Evolutionary conservation across 1,140 invertebrate species (phyloP).

Genomic region (Dendroctonus ponderosae): DNA sequence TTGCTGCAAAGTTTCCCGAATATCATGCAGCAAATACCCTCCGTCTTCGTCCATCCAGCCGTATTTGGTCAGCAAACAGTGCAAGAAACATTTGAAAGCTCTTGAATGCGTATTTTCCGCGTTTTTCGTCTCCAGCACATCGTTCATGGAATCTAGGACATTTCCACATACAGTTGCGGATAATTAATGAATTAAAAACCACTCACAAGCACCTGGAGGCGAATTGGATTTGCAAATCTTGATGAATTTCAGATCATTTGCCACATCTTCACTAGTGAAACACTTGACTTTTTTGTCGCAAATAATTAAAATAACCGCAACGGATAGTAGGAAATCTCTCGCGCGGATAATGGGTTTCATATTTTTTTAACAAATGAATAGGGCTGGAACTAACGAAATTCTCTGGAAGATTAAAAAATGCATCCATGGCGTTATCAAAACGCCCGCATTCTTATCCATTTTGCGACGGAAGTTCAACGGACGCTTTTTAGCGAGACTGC

Average conservation of each 20-base stretch:
- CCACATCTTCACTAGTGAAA: conserved; percentile 32
- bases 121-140: conserved; percentile 41
- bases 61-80: conserved; percentile 43
- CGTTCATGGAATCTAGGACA: conserved; percentile 40
- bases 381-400: no score
- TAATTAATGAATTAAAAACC: conserved; percentile 1
- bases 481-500: no score
- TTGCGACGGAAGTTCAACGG: no score
- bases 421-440: no score
- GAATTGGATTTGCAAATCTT: conserved; percentile 42
- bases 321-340: no score
- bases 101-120: conserved; percentile 28
- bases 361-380: no score
- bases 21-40: conserved; percentile 41
- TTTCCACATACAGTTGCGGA: not conserved
- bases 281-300: not conserved
- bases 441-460: no score
- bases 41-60: conserved; percentile 46
- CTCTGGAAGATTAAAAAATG: no score
- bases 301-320: conserved; percentile 1
- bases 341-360: no score
- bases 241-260: conserved; percentile 41
- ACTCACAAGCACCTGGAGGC: conserved; percentile 42
- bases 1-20: conserved; percentile 38
- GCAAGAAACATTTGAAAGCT: conserved; percentile 42